phyloP scores from a whole-genome alignment of 2,113 vertebrate species.

The Bos javanicus region DNA sequence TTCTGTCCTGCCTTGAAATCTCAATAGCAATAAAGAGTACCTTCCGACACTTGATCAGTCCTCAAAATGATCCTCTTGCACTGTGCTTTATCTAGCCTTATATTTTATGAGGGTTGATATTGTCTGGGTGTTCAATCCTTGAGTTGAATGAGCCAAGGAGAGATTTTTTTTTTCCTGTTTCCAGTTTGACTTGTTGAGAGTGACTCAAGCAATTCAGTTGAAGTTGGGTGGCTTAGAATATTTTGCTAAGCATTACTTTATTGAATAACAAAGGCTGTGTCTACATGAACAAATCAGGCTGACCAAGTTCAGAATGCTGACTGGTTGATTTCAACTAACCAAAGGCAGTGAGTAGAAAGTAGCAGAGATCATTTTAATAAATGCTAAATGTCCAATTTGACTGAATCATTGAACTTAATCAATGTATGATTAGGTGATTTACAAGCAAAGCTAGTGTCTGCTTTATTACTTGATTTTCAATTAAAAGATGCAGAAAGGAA shows the following conservation, averaged over 20 bases:
- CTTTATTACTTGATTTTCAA: background rate
- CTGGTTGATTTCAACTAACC: background rate
- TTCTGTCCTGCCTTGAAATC: slow-evolving; percentile 35
- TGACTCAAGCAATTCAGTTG: slow-evolving; percentile 4
- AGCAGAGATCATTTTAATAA: background rate
- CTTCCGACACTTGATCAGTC: slow-evolving; percentile 21
- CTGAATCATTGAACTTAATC: background rate
- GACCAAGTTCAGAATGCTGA: background rate
- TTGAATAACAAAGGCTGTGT: slow-evolving; percentile 8
- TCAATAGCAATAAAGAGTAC: slow-evolving; percentile 40
- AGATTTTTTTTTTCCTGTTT: background rate
- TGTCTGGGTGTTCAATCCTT: slow-evolving; percentile 44
- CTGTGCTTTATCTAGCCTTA: slow-evolving; percentile 51
- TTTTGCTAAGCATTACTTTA: slow-evolving; percentile 29
- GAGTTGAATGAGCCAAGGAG: background rate
- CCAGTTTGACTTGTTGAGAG: slow-evolving; percentile 14
- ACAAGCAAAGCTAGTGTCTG: background rate
- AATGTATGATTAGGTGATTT: background rate
- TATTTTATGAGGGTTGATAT: slow-evolving; percentile 50
- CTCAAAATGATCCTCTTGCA: slow-evolving; percentile 17
- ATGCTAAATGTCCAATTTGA: slow-evolving; percentile 4
- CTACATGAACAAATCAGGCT: slow-evolving; percentile 2
- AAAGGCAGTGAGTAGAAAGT: background rate
- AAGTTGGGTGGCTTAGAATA: background rate
- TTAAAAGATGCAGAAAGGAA: background rate